Conservation (phyloP, 1,140 invertebrate genomes). For the Drosophila guanche region DNA sequence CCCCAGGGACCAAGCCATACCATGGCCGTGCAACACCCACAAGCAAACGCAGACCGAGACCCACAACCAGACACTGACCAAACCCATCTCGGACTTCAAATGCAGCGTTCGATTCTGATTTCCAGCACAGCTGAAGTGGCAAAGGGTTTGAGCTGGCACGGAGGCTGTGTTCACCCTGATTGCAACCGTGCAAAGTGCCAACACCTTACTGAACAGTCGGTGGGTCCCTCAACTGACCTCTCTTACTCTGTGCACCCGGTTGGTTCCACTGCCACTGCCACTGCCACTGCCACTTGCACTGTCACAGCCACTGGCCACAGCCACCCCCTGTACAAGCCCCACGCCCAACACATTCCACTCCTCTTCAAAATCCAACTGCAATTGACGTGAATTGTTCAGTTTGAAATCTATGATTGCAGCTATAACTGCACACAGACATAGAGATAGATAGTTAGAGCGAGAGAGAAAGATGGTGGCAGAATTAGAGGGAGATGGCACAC, state of each 20-base stretch:
- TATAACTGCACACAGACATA: conserved; percentile 59
- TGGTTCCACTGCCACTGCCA: background rate
- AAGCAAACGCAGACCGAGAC: background rate
- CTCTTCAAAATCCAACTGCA: conserved; percentile 60
- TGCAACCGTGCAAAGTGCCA: conserved; percentile 72
- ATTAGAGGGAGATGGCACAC: too few species aligned
- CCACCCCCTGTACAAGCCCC: background rate
- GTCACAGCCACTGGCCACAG: background rate
- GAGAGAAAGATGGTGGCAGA: too few species aligned
- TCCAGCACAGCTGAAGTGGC: conserved; percentile 4
- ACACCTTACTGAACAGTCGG: conserved; percentile 48
- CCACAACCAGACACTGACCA: conserved; percentile 1
- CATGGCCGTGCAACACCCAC: background rate
- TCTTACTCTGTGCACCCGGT: too few species aligned
- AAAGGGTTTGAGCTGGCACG: background rate
- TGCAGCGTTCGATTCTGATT: conserved; percentile 9
- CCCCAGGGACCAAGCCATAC: background rate
- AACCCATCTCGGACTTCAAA: conserved; percentile 1
- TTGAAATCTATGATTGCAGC: conserved; percentile 80
- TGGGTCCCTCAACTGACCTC: conserved; percentile 9
- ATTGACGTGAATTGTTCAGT: conserved; percentile 77
- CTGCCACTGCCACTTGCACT: background rate
- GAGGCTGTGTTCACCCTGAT: conserved; percentile 38
- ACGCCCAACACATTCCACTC: conserved; percentile 1
- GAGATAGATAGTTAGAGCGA: background rate